A percentile compares a stretch with the other conserved stretches of the same genome.
Conservation (phyloP, 2,888 invertebrate genomes). For the Stenoptilia bipunctidactyla region DNA sequence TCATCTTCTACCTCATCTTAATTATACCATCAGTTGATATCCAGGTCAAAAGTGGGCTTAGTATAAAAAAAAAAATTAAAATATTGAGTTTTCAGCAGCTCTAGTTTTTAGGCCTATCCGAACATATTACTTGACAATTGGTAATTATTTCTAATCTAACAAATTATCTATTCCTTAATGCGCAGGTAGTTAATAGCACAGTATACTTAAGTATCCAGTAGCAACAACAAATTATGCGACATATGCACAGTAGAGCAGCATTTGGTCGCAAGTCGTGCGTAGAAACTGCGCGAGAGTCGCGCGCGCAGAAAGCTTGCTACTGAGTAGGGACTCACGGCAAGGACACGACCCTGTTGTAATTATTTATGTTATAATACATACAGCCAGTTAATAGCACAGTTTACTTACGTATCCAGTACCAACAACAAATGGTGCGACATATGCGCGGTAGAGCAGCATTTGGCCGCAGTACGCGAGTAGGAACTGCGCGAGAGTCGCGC, state of each 20-base stretch:
- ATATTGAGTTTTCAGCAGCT: too few relatives aligned
- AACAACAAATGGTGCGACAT: slow-evolving; percentile 49
- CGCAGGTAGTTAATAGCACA: too few relatives aligned
- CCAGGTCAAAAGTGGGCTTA: too few relatives aligned
- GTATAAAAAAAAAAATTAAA: too few relatives aligned
- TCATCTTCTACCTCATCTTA: too few relatives aligned
- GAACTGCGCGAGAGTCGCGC: slow-evolving; percentile 37
- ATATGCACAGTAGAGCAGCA: slow-evolving; percentile 35
- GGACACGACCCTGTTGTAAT: slow-evolving; percentile 51
- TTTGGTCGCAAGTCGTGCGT: slow-evolving; percentile 24
- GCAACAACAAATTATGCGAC: slow-evolving; percentile 46
- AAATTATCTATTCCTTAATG: too few relatives aligned
- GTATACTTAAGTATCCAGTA: slow-evolving; percentile 39
- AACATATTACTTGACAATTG: too few relatives aligned
- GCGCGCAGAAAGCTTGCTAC: slow-evolving; percentile 33
- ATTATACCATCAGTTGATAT: too few relatives aligned
- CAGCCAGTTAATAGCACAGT: too few relatives aligned
- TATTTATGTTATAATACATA: too few relatives aligned
- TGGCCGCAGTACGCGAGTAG: slow-evolving; percentile 25
- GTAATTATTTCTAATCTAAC: too few relatives aligned
- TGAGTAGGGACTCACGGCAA: slow-evolving; percentile 46
- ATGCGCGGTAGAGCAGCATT: slow-evolving; percentile 34
- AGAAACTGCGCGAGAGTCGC: slow-evolving; percentile 36
- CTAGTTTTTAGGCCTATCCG: too few relatives aligned
- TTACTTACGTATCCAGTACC: slow-evolving; percentile 40